Evolutionary conservation across 2,797 vertebrate species (phyloP).

Genomic region (Semotilus atromaculatus): DNA sequence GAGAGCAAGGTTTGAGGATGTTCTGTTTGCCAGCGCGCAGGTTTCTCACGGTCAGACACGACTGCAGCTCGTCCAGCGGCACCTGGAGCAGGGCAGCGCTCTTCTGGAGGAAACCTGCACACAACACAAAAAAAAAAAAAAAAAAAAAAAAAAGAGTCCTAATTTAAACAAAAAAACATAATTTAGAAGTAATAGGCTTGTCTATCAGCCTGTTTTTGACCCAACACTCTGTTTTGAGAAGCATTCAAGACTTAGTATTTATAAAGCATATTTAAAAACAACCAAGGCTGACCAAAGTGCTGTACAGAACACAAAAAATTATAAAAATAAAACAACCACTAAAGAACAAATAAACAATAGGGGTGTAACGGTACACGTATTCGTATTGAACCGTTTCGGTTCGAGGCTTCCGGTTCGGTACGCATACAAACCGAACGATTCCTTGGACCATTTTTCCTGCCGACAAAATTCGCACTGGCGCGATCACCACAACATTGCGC

Average conservation of each 20-base stretch:
- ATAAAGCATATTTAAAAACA: no score
- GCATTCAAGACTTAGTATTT: background rate
- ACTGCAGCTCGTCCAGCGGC: slow-evolving; percentile 75
- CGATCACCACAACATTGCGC: no score
- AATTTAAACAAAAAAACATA: background rate
- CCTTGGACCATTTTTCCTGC: no score
- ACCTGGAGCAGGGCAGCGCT: slow-evolving; percentile 83
- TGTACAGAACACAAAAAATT: no score
- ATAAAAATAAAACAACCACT: no score
- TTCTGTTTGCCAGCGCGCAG: slow-evolving; percentile 90
- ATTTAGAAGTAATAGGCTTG: background rate
- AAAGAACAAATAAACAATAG: no score
- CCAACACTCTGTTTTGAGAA: background rate
- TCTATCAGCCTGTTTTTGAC: background rate
- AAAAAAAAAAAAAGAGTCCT: background rate
- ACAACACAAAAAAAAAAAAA: background rate
- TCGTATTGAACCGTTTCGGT: no score
- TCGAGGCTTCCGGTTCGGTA: no score
- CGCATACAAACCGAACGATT: no score
- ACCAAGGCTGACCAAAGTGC: no score
- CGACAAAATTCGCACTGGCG: no score
- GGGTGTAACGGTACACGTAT: no score
- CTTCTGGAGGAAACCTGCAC: slow-evolving; percentile 77
- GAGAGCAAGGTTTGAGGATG: slow-evolving; percentile 87
- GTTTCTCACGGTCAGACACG: slow-evolving; percentile 81